These are phyloP conservation scores for Heliconius eleuchia DNA, from an alignment of 1,140 invertebrate genomes.

Conservation along the genomic window DNA sequence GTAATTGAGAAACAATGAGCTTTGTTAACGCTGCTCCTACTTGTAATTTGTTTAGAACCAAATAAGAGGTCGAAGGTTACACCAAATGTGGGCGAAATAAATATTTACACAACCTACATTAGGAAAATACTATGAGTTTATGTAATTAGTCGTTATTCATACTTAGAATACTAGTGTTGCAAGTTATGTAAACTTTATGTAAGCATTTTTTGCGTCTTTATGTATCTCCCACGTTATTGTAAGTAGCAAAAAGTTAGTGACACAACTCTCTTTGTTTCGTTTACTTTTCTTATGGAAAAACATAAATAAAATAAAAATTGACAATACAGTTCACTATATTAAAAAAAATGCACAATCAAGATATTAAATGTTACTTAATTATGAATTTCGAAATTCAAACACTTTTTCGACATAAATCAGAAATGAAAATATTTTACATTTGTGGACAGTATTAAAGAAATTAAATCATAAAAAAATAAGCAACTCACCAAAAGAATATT, in stretches of 20 bases:
- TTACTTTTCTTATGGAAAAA: too few relatives aligned
- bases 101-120: not conserved
- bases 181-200: not conserved
- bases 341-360: too few relatives aligned
- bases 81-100: conserved; percentile 11
- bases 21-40: not conserved
- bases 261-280: too few relatives aligned
- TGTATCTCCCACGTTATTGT: not conserved
- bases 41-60: conserved; percentile 8
- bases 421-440: too few relatives aligned
- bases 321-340: too few relatives aligned
- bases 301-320: too few relatives aligned
- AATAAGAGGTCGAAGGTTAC: conserved; percentile 17
- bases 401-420: too few relatives aligned
- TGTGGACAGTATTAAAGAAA: too few relatives aligned
- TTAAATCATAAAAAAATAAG: not conserved
- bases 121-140: not conserved
- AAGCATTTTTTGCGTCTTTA: not conserved
- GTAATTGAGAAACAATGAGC: not conserved
- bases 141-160: not conserved
- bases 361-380: too few relatives aligned
- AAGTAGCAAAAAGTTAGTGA: not conserved
- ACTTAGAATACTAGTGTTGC: not conserved
- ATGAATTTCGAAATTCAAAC: too few relatives aligned
- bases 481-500: not conserved